phyloP scores from a whole-genome alignment of 2,797 vertebrate genomes.

The Calcarius lapponicus region DNA sequence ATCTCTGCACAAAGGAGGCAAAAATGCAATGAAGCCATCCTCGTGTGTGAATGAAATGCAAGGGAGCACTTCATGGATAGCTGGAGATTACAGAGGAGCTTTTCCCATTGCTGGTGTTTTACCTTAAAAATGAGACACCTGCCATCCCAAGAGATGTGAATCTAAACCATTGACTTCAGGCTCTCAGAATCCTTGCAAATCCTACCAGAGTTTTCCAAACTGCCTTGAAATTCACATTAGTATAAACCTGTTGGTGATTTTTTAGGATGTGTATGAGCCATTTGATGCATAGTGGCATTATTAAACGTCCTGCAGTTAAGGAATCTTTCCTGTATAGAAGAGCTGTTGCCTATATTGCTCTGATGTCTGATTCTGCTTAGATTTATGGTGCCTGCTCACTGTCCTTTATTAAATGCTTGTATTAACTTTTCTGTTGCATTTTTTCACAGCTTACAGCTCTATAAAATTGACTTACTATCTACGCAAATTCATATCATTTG shows the following conservation, averaged over 20 bases:
- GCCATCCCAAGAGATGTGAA: not conserved
- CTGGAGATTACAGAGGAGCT: not conserved
- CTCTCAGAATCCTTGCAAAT: not conserved
- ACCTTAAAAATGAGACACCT: not conserved
- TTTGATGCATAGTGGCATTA: not conserved
- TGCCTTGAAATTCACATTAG: not conserved
- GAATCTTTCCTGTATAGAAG: not conserved
- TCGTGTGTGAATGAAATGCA: not conserved
- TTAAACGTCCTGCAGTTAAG: not conserved
- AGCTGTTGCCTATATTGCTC: not conserved
- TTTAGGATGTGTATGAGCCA: not conserved
- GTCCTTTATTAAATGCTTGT: slow-evolving; percentile 27
- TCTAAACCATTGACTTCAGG: not conserved
- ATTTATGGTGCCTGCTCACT: slow-evolving; percentile 23
- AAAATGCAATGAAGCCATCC: not conserved
- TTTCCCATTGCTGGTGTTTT: not conserved
- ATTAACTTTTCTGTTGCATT: slow-evolving; percentile 32
- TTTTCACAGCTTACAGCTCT: not conserved
- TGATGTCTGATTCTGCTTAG: not conserved
- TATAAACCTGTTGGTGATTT: not conserved
- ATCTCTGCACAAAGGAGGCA: not conserved
- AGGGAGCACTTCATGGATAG: not conserved
- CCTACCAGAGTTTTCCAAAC: not conserved
- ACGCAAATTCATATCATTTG: not conserved
- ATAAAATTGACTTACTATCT: slow-evolving; percentile 14